Evolutionary conservation across 1,140 invertebrate species (phyloP).

Genomic region (Philaenus spumarius): DNA sequence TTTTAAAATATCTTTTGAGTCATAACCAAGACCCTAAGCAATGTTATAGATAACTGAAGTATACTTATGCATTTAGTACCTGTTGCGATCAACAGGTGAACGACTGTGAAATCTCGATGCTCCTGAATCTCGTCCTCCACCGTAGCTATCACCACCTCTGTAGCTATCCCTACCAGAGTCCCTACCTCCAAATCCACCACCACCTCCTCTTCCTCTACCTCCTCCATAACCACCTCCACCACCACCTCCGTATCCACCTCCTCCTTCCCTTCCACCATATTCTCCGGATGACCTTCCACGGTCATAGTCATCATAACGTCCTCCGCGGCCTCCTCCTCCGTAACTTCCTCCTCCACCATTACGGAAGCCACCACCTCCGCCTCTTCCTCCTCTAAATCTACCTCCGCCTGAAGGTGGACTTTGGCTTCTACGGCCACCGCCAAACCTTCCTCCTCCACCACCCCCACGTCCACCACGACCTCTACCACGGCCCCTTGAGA

Average conservation of each 20-base stretch:
- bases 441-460: slow-evolving; percentile 46
- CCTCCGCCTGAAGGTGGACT: slow-evolving; percentile 13
- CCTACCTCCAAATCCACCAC: slow-evolving; percentile 32
- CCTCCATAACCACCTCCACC: slow-evolving; percentile 29
- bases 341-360: slow-evolving; percentile 30
- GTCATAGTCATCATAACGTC: slow-evolving; percentile 36
- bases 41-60: no score
- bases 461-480: slow-evolving; percentile 46
- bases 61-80: no score
- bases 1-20: no score
- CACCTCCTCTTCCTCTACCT: slow-evolving; percentile 36
- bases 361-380: not conserved
- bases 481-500: slow-evolving; percentile 63
- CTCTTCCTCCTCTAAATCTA: slow-evolving; percentile 32
- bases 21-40: no score
- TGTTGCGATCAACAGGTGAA: slow-evolving; percentile 16
- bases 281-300: not conserved
- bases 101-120: slow-evolving; percentile 22
- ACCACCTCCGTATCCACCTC: not conserved
- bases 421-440: slow-evolving; percentile 37
- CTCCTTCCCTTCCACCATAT: not conserved
- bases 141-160: slow-evolving; percentile 26
- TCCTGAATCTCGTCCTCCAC: slow-evolving; percentile 13
- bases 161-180: slow-evolving; percentile 18
- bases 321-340: slow-evolving; percentile 34